Evolutionary conservation across 2,888 invertebrate species (phyloP).

Genomic region (Druceiella hillmani): DNA sequence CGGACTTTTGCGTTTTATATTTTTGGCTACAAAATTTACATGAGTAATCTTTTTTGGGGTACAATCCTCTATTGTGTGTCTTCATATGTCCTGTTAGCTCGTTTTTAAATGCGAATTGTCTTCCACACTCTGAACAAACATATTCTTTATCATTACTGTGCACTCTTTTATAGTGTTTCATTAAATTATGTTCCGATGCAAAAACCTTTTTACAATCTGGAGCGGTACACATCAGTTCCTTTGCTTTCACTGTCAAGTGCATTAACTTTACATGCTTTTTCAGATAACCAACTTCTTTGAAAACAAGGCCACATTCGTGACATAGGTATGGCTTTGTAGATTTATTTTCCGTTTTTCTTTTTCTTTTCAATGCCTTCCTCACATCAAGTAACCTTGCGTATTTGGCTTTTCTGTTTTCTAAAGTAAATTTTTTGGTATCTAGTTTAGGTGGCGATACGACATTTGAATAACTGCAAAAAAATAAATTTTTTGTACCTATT

Average conservation of each 20-base stretch:
- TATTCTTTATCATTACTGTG: constrained; percentile 34
- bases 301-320: constrained; percentile 39
- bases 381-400: constrained; percentile 18
- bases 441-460: too few species aligned
- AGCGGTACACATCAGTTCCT: constrained; percentile 33
- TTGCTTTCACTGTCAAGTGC: constrained; percentile 32
- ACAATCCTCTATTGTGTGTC: constrained; percentile 34
- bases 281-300: constrained; percentile 32
- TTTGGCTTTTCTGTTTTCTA: constrained; percentile 25
- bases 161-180: constrained; percentile 35
- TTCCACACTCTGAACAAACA: constrained; percentile 37
- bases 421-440: too few species aligned
- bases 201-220: constrained; percentile 31
- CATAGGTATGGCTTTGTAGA: constrained; percentile 28
- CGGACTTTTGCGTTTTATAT: constrained; percentile 39
- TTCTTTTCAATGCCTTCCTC: not conserved
- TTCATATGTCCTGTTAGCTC: constrained; percentile 35
- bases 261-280: constrained; percentile 31
- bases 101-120: constrained; percentile 35
- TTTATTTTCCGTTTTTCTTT: not conserved
- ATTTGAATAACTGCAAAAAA: too few species aligned
- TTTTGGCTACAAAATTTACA: constrained; percentile 42
- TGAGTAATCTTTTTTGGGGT: constrained; percentile 30
- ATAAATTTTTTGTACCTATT: too few species aligned
- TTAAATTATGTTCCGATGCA: constrained; percentile 33